A percentile compares a stretch with the other conserved stretches of the same genome.
phyloP scores from a whole-genome alignment of 2,888 invertebrate genomes.

The Megaustenia siamemsis region DNA sequence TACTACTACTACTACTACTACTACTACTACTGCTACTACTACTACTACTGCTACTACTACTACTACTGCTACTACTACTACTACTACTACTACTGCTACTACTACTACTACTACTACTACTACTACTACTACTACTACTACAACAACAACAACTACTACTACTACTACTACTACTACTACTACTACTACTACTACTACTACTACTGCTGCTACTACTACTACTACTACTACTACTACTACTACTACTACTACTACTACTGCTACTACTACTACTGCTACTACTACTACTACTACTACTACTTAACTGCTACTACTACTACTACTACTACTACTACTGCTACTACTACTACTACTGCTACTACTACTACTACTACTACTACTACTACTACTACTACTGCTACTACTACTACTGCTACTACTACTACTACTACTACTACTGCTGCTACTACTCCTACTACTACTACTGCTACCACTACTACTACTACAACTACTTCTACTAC shows the following conservation, averaged over 20 bases:
- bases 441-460: too few species aligned
- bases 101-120: background rate
- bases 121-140: constrained; percentile 23
- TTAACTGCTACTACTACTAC: too few species aligned
- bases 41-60: background rate
- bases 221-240: constrained; percentile 11
- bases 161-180: constrained; percentile 21
- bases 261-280: constrained; percentile 9
- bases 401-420: constrained; percentile 1
- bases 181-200: constrained; percentile 23
- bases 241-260: background rate
- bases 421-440: background rate
- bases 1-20: background rate
- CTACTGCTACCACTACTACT: background rate
- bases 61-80: constrained; percentile 4
- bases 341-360: background rate
- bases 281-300: too few species aligned
- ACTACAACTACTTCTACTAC: background rate
- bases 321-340: constrained; percentile 5
- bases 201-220: constrained; percentile 15
- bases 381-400: constrained; percentile 18
- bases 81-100: constrained; percentile 7
- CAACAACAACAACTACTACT: background rate
- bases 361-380: background rate
- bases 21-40: background rate